Evolutionary conservation across 2,797 vertebrate genomes (phyloP), one percentile per base, ranked within the genome.

Genomic region (Etheostoma nigrum): DNA sequence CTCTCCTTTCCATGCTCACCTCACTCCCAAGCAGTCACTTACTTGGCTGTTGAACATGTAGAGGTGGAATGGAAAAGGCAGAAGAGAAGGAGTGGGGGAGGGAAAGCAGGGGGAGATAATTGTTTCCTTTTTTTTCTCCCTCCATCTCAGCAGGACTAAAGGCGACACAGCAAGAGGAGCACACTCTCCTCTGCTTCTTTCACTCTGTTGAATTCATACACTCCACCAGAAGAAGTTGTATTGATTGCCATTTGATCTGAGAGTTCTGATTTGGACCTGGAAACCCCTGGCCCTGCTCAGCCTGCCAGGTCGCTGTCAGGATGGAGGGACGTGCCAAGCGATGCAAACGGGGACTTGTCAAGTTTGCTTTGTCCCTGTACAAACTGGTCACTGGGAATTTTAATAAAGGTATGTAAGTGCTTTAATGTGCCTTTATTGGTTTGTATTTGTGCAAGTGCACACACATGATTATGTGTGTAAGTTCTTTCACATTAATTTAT

Each of bases 311-410:
- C 61, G 58, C 79, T 66, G 65, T 73, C 91, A 94, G 86, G 89
- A 98, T 99, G 97, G 93, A 95, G 4, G 93, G 95, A 68, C 98
- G 97, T 76, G 96, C 96, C 16, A 96, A 94, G 76, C 94, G 96
- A 67, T 98, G 97, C 92, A 97, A 96, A 92, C 95, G 95, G 9
- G 97, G 96, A 59, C 90, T 98, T 14, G 92, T 97, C 86, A 97
- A 97, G 95, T 98, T 97, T 85, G 96, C 90, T 48, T 87, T 94
- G 89, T 95, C 96, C 57, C 49, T 98, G 86, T 96, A 97, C 86
- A 98, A 93, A 90, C 94, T 99, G 78, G 91, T 98, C 89, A 96
- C 95, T 0, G 97, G 97, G 76, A 97, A 96, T 18, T 97, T 99
- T 74, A 96, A 64, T 82, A 97, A 98, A 98, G 97, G 97, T 98